phyloP scores from a whole-genome alignment of 1,140 invertebrate species.

The Diprion similis region DNA sequence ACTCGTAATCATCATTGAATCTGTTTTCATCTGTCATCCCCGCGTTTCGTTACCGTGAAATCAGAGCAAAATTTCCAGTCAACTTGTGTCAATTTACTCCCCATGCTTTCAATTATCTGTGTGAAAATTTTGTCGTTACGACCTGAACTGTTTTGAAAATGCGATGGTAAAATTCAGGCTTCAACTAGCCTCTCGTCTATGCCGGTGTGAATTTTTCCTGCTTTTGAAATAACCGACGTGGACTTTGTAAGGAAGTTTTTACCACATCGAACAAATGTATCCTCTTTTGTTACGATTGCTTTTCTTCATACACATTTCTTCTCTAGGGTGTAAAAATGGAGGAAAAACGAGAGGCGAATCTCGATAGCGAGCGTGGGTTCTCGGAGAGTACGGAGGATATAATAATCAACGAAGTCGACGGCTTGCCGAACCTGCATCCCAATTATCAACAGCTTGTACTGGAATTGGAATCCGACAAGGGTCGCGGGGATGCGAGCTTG shows the following conservation, averaged over 20 bases:
- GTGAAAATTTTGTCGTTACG: no score
- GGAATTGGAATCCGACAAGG: slow-evolving; percentile 58
- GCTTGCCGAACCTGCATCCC: slow-evolving; percentile 81
- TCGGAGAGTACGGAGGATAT: slow-evolving; percentile 69
- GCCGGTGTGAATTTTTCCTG: not conserved
- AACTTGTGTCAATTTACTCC: not conserved
- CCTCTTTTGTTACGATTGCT: not conserved
- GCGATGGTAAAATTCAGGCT: not conserved
- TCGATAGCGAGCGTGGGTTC: slow-evolving; percentile 56
- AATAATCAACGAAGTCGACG: slow-evolving; percentile 84
- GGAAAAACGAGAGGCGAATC: slow-evolving; percentile 38
- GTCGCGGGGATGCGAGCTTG: slow-evolving; percentile 48
- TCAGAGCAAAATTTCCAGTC: not conserved
- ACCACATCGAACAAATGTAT: not conserved
- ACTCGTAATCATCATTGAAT: not conserved
- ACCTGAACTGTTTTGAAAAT: not conserved
- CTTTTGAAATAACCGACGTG: not conserved
- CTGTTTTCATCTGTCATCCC: not conserved
- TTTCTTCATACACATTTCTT: not conserved
- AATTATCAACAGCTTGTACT: slow-evolving; percentile 63
- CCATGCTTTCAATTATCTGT: not conserved
- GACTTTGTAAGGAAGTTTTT: not conserved
- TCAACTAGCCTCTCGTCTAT: not conserved
- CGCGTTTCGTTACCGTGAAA: not conserved
- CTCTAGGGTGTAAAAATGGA: slow-evolving; percentile 41